Conservation (phyloP, 2,113 vertebrate genomes). For the Clarias magur region DNA sequence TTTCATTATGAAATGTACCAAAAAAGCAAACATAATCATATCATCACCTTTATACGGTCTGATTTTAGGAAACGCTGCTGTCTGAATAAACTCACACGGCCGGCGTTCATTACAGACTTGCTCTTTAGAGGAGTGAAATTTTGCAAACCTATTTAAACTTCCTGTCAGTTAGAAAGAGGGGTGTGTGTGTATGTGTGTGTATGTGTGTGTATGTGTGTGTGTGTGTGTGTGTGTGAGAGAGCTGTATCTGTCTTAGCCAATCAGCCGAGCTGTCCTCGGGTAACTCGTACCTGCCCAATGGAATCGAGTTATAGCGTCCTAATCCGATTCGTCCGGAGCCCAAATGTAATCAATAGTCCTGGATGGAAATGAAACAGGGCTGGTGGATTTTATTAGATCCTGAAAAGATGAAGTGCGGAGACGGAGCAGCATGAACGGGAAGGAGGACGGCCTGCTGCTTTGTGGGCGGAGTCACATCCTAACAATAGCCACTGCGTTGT, state of each 20-base stretch:
- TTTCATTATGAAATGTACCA: no score
- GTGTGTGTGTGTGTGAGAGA: not conserved
- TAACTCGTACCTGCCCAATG: slow-evolving; percentile 45
- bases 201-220: slow-evolving; percentile 9
- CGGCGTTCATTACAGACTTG: not conserved
- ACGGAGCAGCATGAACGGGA: not conserved
- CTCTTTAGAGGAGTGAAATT: not conserved
- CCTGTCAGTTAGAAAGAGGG: not conserved
- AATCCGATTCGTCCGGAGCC: slow-evolving; percentile 48
- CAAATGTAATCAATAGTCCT: slow-evolving; percentile 57
- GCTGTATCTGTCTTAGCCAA: slow-evolving; percentile 36
- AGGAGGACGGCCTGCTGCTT: not conserved
- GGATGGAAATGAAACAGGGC: slow-evolving; percentile 49
- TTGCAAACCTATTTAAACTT: not conserved
- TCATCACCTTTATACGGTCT: not conserved
- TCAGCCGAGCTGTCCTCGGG: slow-evolving; percentile 34
- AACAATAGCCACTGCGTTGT: not conserved
- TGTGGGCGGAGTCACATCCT: not conserved
- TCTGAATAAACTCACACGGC: not conserved
- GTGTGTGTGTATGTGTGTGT: not conserved
- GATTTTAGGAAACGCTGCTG: not conserved
- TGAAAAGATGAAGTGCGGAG: slow-evolving; percentile 17
- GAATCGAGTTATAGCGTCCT: slow-evolving; percentile 48
- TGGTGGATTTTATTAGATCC: slow-evolving; percentile 50
- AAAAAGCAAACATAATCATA: no score